These are phyloP conservation scores for Apomyelois bistriatella DNA, from an alignment of 2,888 invertebrate genomes.

Conservation along the genomic window DNA sequence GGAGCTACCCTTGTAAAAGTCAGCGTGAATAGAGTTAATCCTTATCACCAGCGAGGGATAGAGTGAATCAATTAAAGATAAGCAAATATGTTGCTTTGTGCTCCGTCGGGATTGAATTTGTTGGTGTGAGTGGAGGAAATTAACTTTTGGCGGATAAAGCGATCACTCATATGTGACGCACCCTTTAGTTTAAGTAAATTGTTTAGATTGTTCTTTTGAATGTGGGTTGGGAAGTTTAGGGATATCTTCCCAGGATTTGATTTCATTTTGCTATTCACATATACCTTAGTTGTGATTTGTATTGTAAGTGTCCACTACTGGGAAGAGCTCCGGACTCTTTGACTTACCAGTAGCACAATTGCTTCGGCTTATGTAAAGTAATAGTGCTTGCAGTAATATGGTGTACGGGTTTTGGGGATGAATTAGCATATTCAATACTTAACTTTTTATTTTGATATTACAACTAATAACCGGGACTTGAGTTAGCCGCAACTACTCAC, in stretches of 20 bases:
- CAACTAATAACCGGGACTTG: too few species aligned
- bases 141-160: constrained; percentile 69
- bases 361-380: too few species aligned
- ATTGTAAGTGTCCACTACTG: too few species aligned
- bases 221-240: constrained; percentile 15
- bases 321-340: too few species aligned
- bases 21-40: constrained; percentile 78
- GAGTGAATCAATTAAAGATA: constrained; percentile 80
- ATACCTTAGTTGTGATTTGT: too few species aligned
- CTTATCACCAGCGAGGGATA: constrained; percentile 70
- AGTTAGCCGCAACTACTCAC: too few species aligned
- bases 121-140: constrained; percentile 70
- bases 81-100: constrained; percentile 76
- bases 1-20: constrained; percentile 77
- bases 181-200: constrained; percentile 54
- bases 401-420: too few species aligned
- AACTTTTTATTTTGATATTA: too few species aligned
- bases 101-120: constrained; percentile 60
- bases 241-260: neutral
- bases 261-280: neutral
- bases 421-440: too few species aligned
- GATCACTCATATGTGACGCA: constrained; percentile 61
- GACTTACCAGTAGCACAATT: too few species aligned
- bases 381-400: too few species aligned
- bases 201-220: constrained; percentile 40